phyloP scores from a whole-genome alignment of 2,888 invertebrate genomes.

The Stenolophus ochropezus region DNA sequence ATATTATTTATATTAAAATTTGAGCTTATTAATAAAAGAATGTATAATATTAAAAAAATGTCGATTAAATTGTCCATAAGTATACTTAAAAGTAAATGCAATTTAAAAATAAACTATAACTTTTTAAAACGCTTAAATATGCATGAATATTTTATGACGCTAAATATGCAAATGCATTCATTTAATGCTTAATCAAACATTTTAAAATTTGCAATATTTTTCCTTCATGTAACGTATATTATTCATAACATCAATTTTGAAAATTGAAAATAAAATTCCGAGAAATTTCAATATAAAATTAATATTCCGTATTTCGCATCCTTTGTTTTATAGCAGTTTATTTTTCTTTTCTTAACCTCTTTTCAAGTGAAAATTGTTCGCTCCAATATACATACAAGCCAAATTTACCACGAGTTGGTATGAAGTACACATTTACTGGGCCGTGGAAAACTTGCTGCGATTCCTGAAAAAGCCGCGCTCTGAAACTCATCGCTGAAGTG shows the following conservation, averaged over 20 bases:
- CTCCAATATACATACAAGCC: constrained; percentile 26
- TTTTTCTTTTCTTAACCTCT: not conserved
- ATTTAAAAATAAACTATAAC: not conserved
- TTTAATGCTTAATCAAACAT: not conserved
- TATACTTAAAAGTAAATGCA: not conserved
- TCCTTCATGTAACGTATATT: not conserved
- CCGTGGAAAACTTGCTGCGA: not conserved
- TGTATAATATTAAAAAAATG: too few species aligned
- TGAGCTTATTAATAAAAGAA: too few species aligned
- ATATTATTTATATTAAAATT: too few species aligned
- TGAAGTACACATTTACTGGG: not conserved
- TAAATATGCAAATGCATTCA: not conserved
- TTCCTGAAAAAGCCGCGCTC: not conserved
- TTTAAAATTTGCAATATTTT: not conserved
- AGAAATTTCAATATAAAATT: not conserved
- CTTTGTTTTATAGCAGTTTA: not conserved
- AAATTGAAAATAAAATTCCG: not conserved
- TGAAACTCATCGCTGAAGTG: not conserved
- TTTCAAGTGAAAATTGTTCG: constrained; percentile 23
- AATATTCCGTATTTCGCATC: not conserved
- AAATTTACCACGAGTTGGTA: constrained; percentile 8
- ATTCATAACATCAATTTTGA: not conserved
- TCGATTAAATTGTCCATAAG: not conserved
- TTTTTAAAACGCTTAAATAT: not conserved
- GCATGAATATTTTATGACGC: not conserved